A percentile compares a stretch with the other conserved stretches of the same genome.
Evolutionary conservation across 2,797 vertebrate species (phyloP).

Genomic region (Buceros bicornis): DNA sequence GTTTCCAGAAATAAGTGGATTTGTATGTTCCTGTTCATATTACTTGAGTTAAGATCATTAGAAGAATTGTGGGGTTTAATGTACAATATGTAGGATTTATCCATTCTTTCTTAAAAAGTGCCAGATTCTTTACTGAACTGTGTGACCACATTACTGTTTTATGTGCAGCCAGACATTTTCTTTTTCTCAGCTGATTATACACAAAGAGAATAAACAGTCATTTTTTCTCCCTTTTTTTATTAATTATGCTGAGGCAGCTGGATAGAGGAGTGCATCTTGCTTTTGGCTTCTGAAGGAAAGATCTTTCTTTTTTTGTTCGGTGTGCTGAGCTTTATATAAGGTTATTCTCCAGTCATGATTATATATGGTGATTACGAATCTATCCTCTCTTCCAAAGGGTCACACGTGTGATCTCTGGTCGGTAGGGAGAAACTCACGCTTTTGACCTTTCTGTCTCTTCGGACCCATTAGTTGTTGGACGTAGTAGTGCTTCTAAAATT

Average conservation of each 20-base stretch:
- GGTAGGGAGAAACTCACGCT: background rate
- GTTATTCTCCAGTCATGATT: background rate
- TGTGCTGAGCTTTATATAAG: background rate
- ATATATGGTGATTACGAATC: background rate
- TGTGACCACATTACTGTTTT: background rate
- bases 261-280: background rate
- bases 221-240: background rate
- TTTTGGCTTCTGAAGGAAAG: background rate
- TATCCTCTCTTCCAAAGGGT: background rate
- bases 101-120: background rate
- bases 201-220: background rate
- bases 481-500: conserved; percentile 1
- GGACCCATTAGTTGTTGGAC: background rate
- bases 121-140: background rate
- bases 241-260: background rate
- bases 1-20: background rate
- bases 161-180: background rate
- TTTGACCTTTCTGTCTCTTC: conserved; percentile 29
- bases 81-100: background rate
- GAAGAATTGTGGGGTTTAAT: background rate
- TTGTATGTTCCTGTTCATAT: background rate
- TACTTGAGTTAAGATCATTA: background rate
- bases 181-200: background rate
- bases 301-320: background rate
- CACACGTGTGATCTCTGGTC: background rate